Base-by-base conservation (phyloP, 2,113 vertebrate species). In the Chloropsis hardwickii region DNA sequence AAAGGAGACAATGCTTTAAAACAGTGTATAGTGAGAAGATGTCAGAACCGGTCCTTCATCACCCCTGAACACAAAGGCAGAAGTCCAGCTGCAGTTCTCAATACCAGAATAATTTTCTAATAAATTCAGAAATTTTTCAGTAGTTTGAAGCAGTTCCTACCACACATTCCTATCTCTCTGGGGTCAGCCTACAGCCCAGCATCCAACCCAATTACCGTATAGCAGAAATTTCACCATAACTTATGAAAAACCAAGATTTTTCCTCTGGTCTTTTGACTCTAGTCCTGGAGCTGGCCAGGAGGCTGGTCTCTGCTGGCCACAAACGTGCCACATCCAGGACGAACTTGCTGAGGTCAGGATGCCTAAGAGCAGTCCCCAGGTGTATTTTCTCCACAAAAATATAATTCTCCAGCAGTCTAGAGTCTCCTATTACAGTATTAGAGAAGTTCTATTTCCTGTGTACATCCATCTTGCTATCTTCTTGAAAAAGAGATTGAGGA, bases 261-360 rank as follows among this genome's bases (percentile, higher is more conserved):
- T 83, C 20, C 48, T 19, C 27, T 54, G 3, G 2, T 54, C 11
- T 84, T 91, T 51, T 48, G 11, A 39, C 11, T 89, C 40, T 23
- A 50, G 23, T 4, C 19, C 16, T 57, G 12, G 47, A 25, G 10
- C 33, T 45, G 19, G 13, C 31, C 48, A 48, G 37, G 40, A 77
- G 11, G 3, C 6, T 85, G 25, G 9, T 17, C 20, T 87, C 8
- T 77, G 11, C 6, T 56, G 37, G 21, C 20, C 42, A 29, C 7
- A 37, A 39, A 23, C 0, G 0, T 40, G 12, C 17, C 37, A 35
- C 16, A 15, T 48, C 71, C 25, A 57, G 29, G 24, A 58, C 8
- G 5, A 66, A 67, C 33, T 70, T 51, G 8, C 7, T 89, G 45
- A 81, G 24, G 12, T 91, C 40, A 48, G 24, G 35, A 54, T 78